Evolutionary conservation across 2,797 vertebrate genomes (phyloP).

Genomic region (Mionectes olivaceus): DNA sequence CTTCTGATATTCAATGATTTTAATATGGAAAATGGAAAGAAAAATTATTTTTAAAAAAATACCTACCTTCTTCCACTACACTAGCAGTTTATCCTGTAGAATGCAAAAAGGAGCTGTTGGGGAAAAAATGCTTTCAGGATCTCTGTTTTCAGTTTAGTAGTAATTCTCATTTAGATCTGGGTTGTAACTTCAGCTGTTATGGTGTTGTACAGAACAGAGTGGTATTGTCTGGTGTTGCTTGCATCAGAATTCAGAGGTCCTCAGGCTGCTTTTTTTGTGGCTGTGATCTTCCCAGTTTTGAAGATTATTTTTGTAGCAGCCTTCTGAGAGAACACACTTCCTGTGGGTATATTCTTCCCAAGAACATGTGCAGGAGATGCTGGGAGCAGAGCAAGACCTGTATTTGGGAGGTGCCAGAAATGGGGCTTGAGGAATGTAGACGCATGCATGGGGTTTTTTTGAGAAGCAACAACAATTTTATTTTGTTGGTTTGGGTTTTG

Average conservation of each 20-base stretch:
- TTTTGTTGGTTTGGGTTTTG: neutral
- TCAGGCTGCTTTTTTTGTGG: neutral
- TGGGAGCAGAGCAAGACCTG: neutral
- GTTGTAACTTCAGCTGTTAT: neutral
- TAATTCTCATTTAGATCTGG: neutral
- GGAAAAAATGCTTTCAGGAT: neutral
- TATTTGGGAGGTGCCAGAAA: neutral
- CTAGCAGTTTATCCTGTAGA: neutral
- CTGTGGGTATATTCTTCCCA: neutral
- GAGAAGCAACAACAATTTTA: neutral
- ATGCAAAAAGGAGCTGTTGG: neutral
- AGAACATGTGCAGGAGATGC: neutral
- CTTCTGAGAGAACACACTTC: accelerated
- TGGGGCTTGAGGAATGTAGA: neutral
- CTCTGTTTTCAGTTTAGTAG: neutral
- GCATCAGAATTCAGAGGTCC: neutral
- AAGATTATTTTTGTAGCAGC: neutral
- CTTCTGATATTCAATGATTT: neutral
- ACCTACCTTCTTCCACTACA: neutral
- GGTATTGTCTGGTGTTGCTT: neutral
- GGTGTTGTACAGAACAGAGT: neutral
- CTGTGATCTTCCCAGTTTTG: neutral
- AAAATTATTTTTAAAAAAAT: neutral
- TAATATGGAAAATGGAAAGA: neutral
- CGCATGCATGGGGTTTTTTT: neutral